Base-by-base conservation (phyloP, 2,888 invertebrate genomes). In the Encarsia formosa region DNA sequence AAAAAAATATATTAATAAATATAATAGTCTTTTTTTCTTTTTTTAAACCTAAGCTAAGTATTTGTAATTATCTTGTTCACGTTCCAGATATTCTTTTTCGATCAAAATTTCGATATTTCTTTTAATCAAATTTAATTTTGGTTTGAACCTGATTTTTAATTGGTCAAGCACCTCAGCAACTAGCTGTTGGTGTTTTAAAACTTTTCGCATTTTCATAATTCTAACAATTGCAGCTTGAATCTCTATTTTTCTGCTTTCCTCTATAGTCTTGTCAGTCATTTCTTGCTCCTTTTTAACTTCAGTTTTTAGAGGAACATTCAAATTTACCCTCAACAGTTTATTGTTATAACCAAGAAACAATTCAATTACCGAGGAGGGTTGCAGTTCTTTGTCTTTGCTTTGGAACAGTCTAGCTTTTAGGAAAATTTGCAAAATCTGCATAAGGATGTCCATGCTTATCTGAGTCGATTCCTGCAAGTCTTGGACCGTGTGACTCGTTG, bases 21-120 rank as follows among this genome's bases (percentile, higher is more conserved):
- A n/a, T n/a, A n/a, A n/a, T n/a, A n/a, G n/a, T n/a, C n/a, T n/a
- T n/a, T n/a, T n/a, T n/a, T n/a, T n/a, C n/a, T n/a, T n/a, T n/a
- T n/a, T n/a, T n/a, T n/a, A n/a, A n/a, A n/a, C n/a, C n/a, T n/a
- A n/a, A n/a, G 98, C 97, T 76, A 98, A 81, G 78, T 98, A 99
- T 78, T 94, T 96, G 81, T 98, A 98, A 8, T 94, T 94, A 79
- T 99, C 98, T 78, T 97, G 97, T 60, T 92, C 92, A 71, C 99
- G 85, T 73, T 96, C 95, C 72, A 99, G 77, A 76, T 98, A 99
- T 76, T 98, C 99, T 76, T 99, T 99, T 77, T 99, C 99, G 69
- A 99, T 99, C 68, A 99, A 83, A 69, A 97, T 96, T 78, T 99
- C 98, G 79, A 99, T 99, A 79, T 98, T 98, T 87, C 97, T 97